phyloP scores from a whole-genome alignment of 2,113 vertebrate species.

The Phaethon lepturus region DNA sequence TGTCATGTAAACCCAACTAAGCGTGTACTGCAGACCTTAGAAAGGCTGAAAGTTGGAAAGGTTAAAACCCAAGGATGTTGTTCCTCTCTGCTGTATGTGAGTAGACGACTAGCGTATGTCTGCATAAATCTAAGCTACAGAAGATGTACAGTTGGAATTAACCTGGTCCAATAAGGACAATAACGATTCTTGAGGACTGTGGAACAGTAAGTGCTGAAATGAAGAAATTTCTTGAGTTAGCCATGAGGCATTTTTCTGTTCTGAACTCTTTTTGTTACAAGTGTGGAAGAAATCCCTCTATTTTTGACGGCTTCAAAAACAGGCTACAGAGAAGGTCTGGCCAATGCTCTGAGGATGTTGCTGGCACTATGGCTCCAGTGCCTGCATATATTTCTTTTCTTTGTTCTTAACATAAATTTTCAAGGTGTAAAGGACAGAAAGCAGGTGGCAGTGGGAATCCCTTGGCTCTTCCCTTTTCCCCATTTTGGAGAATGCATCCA shows the following conservation, averaged over 20 bases:
- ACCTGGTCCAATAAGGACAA: background rate
- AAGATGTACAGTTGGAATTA: background rate
- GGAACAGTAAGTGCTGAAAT: background rate
- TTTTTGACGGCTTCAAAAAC: background rate
- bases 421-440: background rate
- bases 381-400: background rate
- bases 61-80: background rate
- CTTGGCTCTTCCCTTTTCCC: background rate
- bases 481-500: background rate
- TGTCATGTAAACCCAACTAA: background rate
- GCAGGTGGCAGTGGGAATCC: background rate
- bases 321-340: background rate
- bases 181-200: background rate
- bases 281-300: background rate
- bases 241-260: background rate
- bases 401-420: background rate
- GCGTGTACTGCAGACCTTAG: background rate
- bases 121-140: background rate
- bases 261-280: background rate
- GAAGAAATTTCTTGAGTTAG: background rate
- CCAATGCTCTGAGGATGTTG: background rate
- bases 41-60: background rate
- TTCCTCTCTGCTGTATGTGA: background rate
- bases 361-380: background rate
- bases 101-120: background rate